Conservation (phyloP, 1,140 invertebrate species). For the Aphelinus certus region DNA sequence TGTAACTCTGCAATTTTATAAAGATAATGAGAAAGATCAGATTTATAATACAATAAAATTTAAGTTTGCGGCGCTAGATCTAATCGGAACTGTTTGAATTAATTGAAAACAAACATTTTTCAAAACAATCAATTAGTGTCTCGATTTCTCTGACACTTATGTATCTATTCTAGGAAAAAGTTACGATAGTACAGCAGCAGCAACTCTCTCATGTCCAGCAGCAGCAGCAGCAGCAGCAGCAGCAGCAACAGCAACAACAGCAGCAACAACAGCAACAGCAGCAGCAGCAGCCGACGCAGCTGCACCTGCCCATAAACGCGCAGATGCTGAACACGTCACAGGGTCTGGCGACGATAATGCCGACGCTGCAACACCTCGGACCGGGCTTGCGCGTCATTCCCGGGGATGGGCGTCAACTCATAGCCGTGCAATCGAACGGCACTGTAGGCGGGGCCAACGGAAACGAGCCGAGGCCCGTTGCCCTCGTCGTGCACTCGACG, state of each 20-base stretch:
- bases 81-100: too few species aligned
- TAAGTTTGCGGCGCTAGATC: too few species aligned
- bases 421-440: constrained; percentile 59
- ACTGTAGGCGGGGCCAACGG: constrained; percentile 56
- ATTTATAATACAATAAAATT: too few species aligned
- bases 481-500: constrained; percentile 63
- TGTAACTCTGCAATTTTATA: too few species aligned
- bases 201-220: neutral
- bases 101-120: too few species aligned
- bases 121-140: too few species aligned
- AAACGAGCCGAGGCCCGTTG: constrained; percentile 60
- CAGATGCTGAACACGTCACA: constrained; percentile 63
- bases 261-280: constrained; percentile 25
- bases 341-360: constrained; percentile 61
- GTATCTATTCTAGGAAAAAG: too few species aligned
- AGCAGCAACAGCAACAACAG: constrained; percentile 30
- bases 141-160: too few species aligned
- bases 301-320: constrained; percentile 62
- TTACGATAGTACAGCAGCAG: too few species aligned
- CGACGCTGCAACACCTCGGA: constrained; percentile 60
- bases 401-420: constrained; percentile 59
- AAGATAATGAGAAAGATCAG: too few species aligned
- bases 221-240: constrained; percentile 13
- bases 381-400: constrained; percentile 60
- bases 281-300: constrained; percentile 45